Percentiles rank a stretch among this genome's conserved stretches.
Evolutionary conservation across 2,113 vertebrate genomes (phyloP).

Genomic region (Paramisgurnus dabryanus): DNA sequence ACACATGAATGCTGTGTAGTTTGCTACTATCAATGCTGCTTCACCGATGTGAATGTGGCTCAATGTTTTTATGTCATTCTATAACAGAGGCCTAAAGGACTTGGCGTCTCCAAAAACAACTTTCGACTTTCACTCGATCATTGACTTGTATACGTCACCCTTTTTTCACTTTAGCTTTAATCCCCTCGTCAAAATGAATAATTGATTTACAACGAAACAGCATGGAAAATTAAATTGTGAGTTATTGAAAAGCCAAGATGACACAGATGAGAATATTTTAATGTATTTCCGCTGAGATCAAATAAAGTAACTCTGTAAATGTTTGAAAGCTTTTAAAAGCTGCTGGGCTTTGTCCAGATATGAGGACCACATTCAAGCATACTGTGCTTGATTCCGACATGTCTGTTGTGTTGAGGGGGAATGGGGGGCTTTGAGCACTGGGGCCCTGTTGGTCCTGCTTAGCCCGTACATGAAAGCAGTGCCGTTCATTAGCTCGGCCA

Average conservation of each 20-base stretch:
- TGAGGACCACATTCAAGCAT: conserved; percentile 10
- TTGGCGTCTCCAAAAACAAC: background rate
- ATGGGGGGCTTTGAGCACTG: conserved; percentile 28
- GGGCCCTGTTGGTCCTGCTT: conserved; percentile 46
- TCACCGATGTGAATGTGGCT: too few species aligned
- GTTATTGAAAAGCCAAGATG: conserved; percentile 64
- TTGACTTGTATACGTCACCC: conserved; percentile 86
- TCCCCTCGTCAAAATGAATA: conserved; percentile 85
- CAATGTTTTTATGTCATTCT: background rate
- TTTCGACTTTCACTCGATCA: conserved; percentile 85
- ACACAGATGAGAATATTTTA: background rate
- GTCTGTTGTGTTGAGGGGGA: conserved; percentile 40
- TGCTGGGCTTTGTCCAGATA: conserved; percentile 26
- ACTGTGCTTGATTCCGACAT: background rate
- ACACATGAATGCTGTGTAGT: background rate
- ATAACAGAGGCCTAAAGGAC: background rate
- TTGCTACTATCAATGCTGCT: background rate
- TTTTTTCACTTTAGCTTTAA: conserved; percentile 84
- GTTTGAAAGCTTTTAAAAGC: conserved; percentile 21
- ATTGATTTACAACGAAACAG: conserved; percentile 82
- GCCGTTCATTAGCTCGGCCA: conserved; percentile 81
- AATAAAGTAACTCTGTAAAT: conserved; percentile 16
- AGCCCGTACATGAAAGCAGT: conserved; percentile 66
- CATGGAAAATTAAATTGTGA: conserved; percentile 41
- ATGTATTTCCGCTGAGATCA: conserved; percentile 4